Percentiles rank a stretch among this genome's conserved stretches.
Evolutionary conservation across 2,113 vertebrate genomes (phyloP).

Genomic region (Scortum barcoo): DNA sequence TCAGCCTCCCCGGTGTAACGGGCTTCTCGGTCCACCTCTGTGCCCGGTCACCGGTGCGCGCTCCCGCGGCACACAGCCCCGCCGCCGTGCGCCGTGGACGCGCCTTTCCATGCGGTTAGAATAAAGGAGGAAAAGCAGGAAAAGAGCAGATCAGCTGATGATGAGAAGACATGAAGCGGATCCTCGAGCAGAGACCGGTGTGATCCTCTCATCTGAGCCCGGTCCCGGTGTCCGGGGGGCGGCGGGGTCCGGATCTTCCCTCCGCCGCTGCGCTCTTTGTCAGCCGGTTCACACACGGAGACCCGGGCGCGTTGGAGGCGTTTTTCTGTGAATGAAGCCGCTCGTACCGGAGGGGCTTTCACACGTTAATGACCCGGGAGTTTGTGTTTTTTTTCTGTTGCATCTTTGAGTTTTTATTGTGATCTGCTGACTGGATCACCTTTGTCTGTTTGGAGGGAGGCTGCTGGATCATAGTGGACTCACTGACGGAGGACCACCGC

Average conservation of each 20-base stretch:
- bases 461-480: constrained; percentile 53
- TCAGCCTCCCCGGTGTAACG: not conserved
- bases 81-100: constrained; percentile 57
- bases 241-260: constrained; percentile 25
- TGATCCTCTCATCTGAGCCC: constrained; percentile 19
- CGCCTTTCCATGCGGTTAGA: constrained; percentile 70
- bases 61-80: constrained; percentile 54
- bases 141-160: constrained; percentile 38
- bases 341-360: not conserved
- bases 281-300: constrained; percentile 39
- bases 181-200: not conserved
- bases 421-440: constrained; percentile 25
- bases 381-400: not conserved
- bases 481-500: constrained; percentile 21
- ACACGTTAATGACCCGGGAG: not conserved
- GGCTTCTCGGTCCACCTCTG: constrained; percentile 1
- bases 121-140: constrained; percentile 58
- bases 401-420: not conserved
- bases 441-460: constrained; percentile 64
- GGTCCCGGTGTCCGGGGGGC: constrained; percentile 28
- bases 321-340: constrained; percentile 39
- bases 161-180: constrained; percentile 18
- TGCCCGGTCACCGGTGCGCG: constrained; percentile 60
- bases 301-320: constrained; percentile 34
- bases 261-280: constrained; percentile 68